These are phyloP conservation scores for Bombus sylvicola DNA, from an alignment of 1,140 invertebrate genomes.

Conservation along the genomic window DNA sequence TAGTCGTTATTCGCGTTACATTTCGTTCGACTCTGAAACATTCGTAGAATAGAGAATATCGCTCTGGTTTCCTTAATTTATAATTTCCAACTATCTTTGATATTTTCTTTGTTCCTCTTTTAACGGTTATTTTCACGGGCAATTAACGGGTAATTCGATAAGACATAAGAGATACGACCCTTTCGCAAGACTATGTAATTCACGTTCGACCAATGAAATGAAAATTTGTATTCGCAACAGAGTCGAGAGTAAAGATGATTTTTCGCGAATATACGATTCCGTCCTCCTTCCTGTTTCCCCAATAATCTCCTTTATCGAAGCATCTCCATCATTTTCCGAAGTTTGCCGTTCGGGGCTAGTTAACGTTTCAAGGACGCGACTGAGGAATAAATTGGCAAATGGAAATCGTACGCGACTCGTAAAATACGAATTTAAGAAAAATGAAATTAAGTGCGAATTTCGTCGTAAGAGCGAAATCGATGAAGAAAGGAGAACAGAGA, in stretches of 20 bases:
- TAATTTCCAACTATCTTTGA: neutral
- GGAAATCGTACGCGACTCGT: neutral
- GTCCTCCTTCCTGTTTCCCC: no score
- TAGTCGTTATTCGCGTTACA: neutral
- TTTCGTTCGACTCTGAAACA: neutral
- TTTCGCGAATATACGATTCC: no score
- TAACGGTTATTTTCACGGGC: no score
- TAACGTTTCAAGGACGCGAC: neutral
- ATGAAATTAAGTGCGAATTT: neutral
- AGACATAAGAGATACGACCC: no score
- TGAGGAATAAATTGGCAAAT: neutral
- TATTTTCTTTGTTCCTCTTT: neutral
- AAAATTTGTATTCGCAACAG: no score
- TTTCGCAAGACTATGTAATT: no score
- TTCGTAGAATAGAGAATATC: neutral
- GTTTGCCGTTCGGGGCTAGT: neutral
- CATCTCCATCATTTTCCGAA: neutral
- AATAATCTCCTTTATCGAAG: neutral
- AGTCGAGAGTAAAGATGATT: no score
- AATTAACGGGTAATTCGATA: no score
- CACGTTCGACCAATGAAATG: no score
- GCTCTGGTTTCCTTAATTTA: neutral
- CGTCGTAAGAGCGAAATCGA: neutral
- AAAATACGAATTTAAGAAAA: neutral
- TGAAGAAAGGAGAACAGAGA: neutral